Evolutionary conservation across 2,797 vertebrate species (phyloP).

Genomic region (Lepilemur ruficaudatus): DNA sequence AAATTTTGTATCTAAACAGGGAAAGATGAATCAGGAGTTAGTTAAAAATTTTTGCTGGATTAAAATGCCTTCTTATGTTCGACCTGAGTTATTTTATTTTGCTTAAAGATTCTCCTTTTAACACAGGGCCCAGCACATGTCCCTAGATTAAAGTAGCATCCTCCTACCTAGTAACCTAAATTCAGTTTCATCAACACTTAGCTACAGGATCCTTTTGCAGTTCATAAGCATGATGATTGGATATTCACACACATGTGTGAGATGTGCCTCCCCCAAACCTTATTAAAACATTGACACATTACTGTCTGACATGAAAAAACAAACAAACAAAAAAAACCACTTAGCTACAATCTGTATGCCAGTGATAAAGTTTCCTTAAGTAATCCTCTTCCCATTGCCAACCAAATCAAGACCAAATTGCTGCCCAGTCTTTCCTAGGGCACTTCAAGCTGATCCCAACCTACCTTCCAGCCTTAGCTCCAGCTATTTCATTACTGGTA

Average conservation of each 20-base stretch:
- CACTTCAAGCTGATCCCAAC: not conserved
- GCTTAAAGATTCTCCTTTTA: not conserved
- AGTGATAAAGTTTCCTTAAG: not conserved
- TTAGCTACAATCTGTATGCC: not conserved
- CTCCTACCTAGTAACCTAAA: not conserved
- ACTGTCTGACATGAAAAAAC: too few species aligned
- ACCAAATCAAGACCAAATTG: not conserved
- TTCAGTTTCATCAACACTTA: not conserved
- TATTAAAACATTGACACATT: too few species aligned
- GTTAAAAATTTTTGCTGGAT: not conserved
- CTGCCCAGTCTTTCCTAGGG: not conserved
- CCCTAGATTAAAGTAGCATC: not conserved
- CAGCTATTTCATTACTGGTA: not conserved
- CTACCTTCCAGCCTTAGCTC: not conserved
- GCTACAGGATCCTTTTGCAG: not conserved
- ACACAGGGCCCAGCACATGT: not conserved
- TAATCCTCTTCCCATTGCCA: not conserved
- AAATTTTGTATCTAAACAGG: slow-evolving; percentile 9
- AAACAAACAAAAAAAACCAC: not conserved
- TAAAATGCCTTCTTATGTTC: not conserved
- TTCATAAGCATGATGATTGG: too few species aligned
- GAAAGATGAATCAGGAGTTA: not conserved
- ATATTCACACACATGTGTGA: too few species aligned
- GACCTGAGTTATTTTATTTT: slow-evolving; percentile 3
- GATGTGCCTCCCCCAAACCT: too few species aligned